Base-by-base conservation (phyloP, 2,888 invertebrate species). In the Noctua janthina region DNA sequence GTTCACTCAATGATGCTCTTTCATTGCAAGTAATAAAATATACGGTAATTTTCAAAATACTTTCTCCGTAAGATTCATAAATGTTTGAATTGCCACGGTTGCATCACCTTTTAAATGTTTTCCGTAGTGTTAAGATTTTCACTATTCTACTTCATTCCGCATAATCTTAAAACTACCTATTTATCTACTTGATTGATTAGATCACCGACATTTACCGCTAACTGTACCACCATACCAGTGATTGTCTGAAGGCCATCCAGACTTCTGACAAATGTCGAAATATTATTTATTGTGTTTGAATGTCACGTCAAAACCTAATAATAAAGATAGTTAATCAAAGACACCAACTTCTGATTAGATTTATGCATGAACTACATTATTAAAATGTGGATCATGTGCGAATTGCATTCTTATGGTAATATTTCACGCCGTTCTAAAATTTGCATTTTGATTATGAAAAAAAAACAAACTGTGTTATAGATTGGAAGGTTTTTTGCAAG, bases 281-380 rank as follows among this genome's bases (percentile, higher is more conserved):
- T 89, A 87, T 89, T 88, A 91, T 92, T 90, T 92, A 93, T 91
- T 87, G 82, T 84, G 82, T 87, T 86, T 85, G 86, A 92, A 92
- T 92, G 92, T 89, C 91, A 92, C 83, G 85, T 88, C 86, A 86
- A 84, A 79, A 59, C 39, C 68, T 68, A 74, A 79, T 73, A 88
- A 81, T 59, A 75, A 10, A 1, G 64, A 76, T 71, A 80, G 66
- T 78, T 77, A 82, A 88, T 88, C 84, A 88, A 71, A 80, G 23
- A 70, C 35, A 70, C 76, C 56, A 84, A 78, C 75, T 66, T 43
- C 76, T 68, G 64, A 76, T 84, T 71, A 43, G 51, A 78, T 81
- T 79, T 84, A 87, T 81, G 74, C 72, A 73, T 74, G 29, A 54
- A 76, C 72, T 68, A 69, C n/a, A 62, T 74, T 67, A 76, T 72